phyloP scores from a whole-genome alignment of 2,797 vertebrate species.

The Mycteria americana region DNA sequence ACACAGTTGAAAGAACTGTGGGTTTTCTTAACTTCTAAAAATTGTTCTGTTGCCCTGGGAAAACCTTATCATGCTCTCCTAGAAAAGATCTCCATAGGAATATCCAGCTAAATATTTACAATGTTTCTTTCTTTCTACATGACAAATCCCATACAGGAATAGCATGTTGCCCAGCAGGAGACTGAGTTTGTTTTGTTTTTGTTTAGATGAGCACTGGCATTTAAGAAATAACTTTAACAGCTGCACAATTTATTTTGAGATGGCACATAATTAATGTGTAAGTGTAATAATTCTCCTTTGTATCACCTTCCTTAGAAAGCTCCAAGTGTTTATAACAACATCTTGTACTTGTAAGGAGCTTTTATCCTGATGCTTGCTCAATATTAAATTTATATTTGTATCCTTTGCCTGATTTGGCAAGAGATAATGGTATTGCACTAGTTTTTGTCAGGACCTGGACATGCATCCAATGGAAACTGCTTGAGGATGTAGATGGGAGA shows the following conservation, averaged over 20 bases:
- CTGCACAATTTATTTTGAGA: neutral
- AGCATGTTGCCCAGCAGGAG: neutral
- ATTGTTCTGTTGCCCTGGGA: neutral
- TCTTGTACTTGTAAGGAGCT: neutral
- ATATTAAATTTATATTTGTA: neutral
- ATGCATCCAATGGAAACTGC: neutral
- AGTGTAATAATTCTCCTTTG: neutral
- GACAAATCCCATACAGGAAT: neutral
- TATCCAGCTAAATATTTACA: neutral
- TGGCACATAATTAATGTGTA: neutral
- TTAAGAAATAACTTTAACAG: conserved; percentile 7
- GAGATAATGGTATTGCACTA: neutral
- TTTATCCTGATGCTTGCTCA: neutral
- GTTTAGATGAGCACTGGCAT: neutral
- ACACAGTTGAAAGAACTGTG: neutral
- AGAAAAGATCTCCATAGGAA: neutral
- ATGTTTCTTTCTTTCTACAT: neutral
- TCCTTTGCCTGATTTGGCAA: neutral
- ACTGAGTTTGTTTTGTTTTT: neutral
- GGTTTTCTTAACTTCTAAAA: neutral
- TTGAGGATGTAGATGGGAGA: neutral
- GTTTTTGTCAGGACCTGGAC: neutral
- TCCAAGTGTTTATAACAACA: neutral
- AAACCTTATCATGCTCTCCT: neutral
- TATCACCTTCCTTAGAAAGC: neutral